These are phyloP conservation scores for Morbakka virulenta DNA, from an alignment of 30 jellyfish, hydroid and myxozoan genomes.

Conservation along the genomic window DNA sequence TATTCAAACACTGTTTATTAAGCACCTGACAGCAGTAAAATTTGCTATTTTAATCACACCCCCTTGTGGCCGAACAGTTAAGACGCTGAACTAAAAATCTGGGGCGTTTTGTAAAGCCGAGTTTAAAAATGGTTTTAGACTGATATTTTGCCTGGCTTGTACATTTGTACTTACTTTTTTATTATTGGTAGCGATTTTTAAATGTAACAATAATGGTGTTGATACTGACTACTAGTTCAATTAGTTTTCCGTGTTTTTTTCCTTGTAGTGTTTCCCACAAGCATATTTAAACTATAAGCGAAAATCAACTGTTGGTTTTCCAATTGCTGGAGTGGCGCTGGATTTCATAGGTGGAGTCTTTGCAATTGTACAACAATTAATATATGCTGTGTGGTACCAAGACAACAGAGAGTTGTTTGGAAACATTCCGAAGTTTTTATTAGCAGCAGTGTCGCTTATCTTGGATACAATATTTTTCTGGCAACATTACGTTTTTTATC, in stretches of 20 bases:
- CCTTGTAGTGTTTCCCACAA: constrained; percentile 10
- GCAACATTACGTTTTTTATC: not conserved
- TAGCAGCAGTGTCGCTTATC: not conserved
- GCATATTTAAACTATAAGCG: constrained; percentile 7
- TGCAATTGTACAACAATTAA: constrained; percentile 1
- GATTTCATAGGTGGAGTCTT: constrained; percentile 6
- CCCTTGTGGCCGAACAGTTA: no score
- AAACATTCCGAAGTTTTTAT: not conserved
- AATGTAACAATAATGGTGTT: not conserved
- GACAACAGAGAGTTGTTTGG: constrained; percentile 14
- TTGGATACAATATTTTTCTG: not conserved
- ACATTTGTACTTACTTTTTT: no score
- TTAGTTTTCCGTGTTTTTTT: not conserved
- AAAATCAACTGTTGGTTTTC: constrained; percentile 2
- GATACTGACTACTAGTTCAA: not conserved
- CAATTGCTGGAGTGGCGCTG: not conserved
- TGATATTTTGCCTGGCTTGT: no score
- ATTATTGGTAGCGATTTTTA: not conserved
- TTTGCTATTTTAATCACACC: no score
- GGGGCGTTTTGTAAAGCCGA: no score
- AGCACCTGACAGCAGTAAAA: no score
- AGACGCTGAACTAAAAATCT: no score
- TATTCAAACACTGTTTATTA: no score
- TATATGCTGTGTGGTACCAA: not conserved
- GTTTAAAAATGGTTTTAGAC: no score